A percentile compares a stretch with the other conserved stretches of the same genome.
Evolutionary conservation across 1,140 invertebrate species (phyloP).

Genomic region (Acromyrmex charruanus): DNA sequence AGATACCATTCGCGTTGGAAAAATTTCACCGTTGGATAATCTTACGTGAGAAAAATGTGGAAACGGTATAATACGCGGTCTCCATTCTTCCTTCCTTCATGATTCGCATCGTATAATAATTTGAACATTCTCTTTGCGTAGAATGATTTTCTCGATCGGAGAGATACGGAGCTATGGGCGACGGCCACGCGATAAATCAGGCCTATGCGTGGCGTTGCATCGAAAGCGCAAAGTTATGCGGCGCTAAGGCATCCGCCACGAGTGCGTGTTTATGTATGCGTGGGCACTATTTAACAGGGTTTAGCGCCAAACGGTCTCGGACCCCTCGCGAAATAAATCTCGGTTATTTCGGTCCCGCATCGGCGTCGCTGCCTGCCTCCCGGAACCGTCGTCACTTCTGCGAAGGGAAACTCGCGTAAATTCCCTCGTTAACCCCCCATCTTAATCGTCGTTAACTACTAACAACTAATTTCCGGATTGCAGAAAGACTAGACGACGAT

Average conservation of each 20-base stretch:
- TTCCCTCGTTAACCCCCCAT: slow-evolving; percentile 68
- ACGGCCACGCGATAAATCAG: slow-evolving; percentile 68
- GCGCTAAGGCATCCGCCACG: slow-evolving; percentile 44
- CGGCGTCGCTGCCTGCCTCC: slow-evolving; percentile 27
- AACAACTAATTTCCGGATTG: slow-evolving; percentile 56
- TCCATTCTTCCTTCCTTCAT: background rate
- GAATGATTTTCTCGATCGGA: slow-evolving; percentile 28
- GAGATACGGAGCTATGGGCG: slow-evolving; percentile 5
- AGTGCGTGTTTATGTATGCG: slow-evolving; percentile 13
- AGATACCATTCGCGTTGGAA: background rate
- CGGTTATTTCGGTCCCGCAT: slow-evolving; percentile 77
- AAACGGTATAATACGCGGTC: background rate
- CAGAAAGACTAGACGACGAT: background rate
- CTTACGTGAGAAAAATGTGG: background rate
- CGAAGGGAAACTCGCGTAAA: slow-evolving; percentile 67
- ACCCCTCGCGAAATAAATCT: slow-evolving; percentile 79
- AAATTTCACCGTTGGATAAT: background rate
- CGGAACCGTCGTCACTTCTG: slow-evolving; percentile 40
- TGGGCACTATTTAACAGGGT: slow-evolving; percentile 76
- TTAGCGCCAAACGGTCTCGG: slow-evolving; percentile 62
- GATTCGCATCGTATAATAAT: background rate
- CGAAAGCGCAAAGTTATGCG: slow-evolving; percentile 32
- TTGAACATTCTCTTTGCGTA: background rate
- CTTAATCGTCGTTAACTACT: slow-evolving; percentile 11
- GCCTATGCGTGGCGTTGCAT: slow-evolving; percentile 57